These are phyloP conservation scores for Rhinogobio ventralis DNA, from an alignment of 2,797 vertebrate genomes.

Conservation along the genomic window DNA sequence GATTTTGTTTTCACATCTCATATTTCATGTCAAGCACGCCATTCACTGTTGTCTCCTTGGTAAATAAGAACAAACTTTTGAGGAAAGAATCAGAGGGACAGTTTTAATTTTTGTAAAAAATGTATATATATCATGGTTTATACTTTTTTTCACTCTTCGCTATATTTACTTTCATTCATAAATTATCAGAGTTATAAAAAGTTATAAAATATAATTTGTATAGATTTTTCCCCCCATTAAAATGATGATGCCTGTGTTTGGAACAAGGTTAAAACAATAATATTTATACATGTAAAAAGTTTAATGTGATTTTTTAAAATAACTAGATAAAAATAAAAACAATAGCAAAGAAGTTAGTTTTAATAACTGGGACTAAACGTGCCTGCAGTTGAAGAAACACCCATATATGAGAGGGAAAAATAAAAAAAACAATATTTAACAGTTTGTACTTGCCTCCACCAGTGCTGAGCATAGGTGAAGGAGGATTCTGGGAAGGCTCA, in stretches of 20 bases:
- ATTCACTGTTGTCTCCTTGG: background rate
- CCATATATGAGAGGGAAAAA: background rate
- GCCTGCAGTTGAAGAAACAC: conserved; percentile 10
- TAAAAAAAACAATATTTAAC: background rate
- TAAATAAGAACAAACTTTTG: background rate
- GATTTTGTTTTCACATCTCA: background rate
- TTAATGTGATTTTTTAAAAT: background rate
- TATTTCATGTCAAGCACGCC: background rate
- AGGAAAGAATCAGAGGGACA: background rate
- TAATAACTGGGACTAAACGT: background rate
- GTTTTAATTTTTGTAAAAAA: background rate
- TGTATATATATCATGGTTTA: background rate
- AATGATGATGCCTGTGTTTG: background rate
- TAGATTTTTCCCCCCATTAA: too few relatives aligned
- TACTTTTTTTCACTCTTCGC: too few relatives aligned
- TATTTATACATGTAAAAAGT: background rate
- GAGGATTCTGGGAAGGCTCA: conserved; percentile 95
- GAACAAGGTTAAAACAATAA: background rate
- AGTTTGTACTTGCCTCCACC: conserved; percentile 11
- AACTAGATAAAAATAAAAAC: background rate
- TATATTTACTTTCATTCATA: too few relatives aligned
- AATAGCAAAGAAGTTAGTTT: background rate
- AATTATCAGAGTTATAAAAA: too few relatives aligned
- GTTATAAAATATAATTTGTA: background rate
- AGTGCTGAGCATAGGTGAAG: conserved; percentile 96